A percentile compares a stretch with the other conserved stretches of the same genome.
Evolutionary conservation across 2,888 invertebrate species (phyloP).

Genomic region (Nematopogon swammerdamellus): DNA sequence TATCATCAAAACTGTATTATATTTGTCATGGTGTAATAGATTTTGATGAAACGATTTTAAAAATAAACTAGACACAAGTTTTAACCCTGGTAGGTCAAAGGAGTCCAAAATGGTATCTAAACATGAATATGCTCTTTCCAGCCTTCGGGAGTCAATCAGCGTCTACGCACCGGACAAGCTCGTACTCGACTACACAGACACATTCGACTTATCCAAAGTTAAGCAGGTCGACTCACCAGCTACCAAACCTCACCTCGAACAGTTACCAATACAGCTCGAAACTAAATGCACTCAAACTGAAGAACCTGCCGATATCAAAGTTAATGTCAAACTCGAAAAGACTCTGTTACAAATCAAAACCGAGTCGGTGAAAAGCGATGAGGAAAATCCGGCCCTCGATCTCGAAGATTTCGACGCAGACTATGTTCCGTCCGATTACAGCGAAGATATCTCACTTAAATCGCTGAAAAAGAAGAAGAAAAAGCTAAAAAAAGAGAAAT

Average conservation of each 20-base stretch:
- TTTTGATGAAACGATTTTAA: too few relatives aligned
- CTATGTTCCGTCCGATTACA: slow-evolving; percentile 26
- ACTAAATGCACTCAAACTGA: background rate
- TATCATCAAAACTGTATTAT: too few relatives aligned
- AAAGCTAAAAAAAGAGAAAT: slow-evolving; percentile 11
- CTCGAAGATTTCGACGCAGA: background rate
- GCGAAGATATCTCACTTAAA: slow-evolving; percentile 30
- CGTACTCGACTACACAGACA: background rate
- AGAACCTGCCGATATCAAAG: background rate
- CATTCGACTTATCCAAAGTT: background rate
- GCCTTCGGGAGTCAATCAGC: background rate
- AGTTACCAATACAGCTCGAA: background rate
- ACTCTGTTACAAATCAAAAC: background rate
- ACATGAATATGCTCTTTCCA: too few relatives aligned
- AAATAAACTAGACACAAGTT: too few relatives aligned
- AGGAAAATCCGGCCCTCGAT: background rate
- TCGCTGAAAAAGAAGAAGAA: slow-evolving; percentile 29
- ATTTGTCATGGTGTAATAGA: too few relatives aligned
- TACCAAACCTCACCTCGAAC: background rate
- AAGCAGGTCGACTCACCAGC: background rate
- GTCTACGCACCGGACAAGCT: background rate
- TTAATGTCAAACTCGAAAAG: background rate
- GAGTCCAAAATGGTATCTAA: too few relatives aligned
- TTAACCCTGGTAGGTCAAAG: too few relatives aligned
- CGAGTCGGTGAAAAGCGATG: background rate